phyloP scores from a whole-genome alignment of 2,797 vertebrate genomes.

The Peromyscus aztecus region DNA sequence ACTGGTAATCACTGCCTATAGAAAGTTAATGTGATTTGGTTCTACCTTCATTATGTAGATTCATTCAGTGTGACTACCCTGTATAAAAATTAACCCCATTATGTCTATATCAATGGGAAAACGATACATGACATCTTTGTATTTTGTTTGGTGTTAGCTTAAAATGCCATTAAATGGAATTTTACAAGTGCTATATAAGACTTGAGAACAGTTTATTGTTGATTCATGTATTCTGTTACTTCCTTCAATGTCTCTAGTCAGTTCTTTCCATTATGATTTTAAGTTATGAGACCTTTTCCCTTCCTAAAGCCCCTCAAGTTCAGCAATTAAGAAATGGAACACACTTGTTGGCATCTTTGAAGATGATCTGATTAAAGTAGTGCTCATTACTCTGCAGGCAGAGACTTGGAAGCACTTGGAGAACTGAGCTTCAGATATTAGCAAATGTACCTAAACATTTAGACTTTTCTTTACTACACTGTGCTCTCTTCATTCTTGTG shows the following conservation, averaged over 20 bases:
- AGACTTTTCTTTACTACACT: constrained; percentile 79
- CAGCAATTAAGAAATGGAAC: constrained; percentile 84
- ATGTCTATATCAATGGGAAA: constrained; percentile 45
- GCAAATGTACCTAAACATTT: constrained; percentile 87
- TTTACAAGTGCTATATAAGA: constrained; percentile 56
- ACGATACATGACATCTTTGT: constrained; percentile 21
- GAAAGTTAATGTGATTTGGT: constrained; percentile 59
- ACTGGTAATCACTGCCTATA: constrained; percentile 60
- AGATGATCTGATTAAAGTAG: constrained; percentile 81
- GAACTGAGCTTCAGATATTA: constrained; percentile 83
- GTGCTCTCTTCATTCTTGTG: constrained; percentile 80
- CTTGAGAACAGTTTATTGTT: constrained; percentile 79
- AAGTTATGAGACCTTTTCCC: constrained; percentile 73
- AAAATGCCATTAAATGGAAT: constrained; percentile 66
- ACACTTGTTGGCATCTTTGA: constrained; percentile 85
- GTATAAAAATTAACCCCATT: constrained; percentile 78
- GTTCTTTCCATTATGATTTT: constrained; percentile 64
- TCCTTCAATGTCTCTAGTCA: constrained; percentile 72
- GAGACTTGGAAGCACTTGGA: constrained; percentile 83
- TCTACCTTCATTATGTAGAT: constrained; percentile 65
- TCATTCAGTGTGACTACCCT: constrained; percentile 65
- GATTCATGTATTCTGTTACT: constrained; percentile 72
- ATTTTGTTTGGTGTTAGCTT: constrained; percentile 70
- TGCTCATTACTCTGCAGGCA: constrained; percentile 75
- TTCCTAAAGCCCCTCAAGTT: constrained; percentile 55